A percentile compares a stretch with the other conserved stretches of the same genome.
phyloP scores from a whole-genome alignment of 2,113 vertebrate genomes.

The Thomomys bottae region DNA sequence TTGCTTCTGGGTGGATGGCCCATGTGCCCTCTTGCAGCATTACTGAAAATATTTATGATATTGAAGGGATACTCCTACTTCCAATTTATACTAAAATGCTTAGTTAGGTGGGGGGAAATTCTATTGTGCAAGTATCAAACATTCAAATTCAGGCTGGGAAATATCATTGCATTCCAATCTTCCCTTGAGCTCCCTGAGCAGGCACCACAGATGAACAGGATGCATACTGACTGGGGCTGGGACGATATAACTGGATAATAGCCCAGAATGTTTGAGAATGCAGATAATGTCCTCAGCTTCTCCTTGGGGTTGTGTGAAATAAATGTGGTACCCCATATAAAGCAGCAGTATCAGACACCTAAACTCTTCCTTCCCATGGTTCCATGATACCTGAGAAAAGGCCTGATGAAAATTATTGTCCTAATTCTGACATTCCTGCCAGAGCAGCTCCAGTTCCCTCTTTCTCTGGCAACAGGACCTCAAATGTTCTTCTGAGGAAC shows the following conservation, averaged over 20 bases:
- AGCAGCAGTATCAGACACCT: neutral
- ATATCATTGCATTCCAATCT: neutral
- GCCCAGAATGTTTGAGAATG: neutral
- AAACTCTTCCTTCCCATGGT: neutral
- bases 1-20: neutral
- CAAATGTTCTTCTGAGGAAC: neutral
- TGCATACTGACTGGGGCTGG: no score
- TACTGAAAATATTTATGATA: conserved; percentile 53
- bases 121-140: neutral
- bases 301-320: neutral
- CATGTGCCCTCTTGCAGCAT: neutral
- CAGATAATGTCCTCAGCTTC: neutral
- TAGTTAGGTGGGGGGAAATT: conserved; percentile 15
- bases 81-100: conserved; percentile 25
- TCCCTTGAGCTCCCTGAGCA: neutral
- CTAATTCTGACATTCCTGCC: neutral
- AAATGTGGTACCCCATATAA: accelerated
- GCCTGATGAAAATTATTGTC: neutral
- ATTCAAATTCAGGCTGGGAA: neutral
- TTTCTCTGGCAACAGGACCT: neutral
- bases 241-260: accelerated
- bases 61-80: neutral
- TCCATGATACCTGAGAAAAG: neutral
- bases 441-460: neutral
- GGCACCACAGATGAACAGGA: neutral